Evolutionary conservation across 2,888 invertebrate genomes (phyloP).

Genomic region (Tachina grossa): DNA sequence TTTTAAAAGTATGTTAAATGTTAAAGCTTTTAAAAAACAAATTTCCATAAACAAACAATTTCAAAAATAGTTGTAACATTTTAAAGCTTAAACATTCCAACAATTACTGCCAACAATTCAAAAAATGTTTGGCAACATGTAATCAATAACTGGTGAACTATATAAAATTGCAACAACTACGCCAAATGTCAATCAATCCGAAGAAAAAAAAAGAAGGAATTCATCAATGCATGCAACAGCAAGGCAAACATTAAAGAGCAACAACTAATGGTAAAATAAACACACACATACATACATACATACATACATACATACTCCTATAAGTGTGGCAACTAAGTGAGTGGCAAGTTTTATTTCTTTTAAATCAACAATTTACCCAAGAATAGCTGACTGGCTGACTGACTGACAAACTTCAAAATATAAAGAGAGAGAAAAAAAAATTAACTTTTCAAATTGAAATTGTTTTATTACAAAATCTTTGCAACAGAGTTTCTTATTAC

Average conservation of each 20-base stretch:
- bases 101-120: constrained; percentile 30
- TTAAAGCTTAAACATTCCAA: constrained; percentile 12
- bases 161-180: constrained; percentile 51
- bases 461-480: constrained; percentile 58
- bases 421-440: neutral
- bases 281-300: too few species aligned
- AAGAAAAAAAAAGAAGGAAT: constrained; percentile 50
- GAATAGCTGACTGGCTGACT: neutral
- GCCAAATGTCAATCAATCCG: constrained; percentile 68
- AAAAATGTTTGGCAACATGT: constrained; percentile 51
- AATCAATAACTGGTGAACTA: constrained; percentile 64
- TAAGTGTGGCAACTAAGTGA: constrained; percentile 45
- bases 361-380: constrained; percentile 45
- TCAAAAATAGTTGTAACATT: constrained; percentile 23
- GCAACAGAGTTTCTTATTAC: constrained; percentile 65
- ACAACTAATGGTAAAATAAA: neutral
- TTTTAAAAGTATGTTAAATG: neutral
- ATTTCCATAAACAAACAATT: neutral
- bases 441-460: constrained; percentile 55
- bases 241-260: constrained; percentile 12
- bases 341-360: constrained; percentile 53
- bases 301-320: neutral
- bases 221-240: constrained; percentile 45
- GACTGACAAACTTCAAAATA: neutral
- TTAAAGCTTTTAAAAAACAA: neutral